Evolutionary conservation across 2,888 invertebrate genomes (phyloP), one percentile per base, ranked within the genome.

Genomic region (Epsilonema sp.): DNA sequence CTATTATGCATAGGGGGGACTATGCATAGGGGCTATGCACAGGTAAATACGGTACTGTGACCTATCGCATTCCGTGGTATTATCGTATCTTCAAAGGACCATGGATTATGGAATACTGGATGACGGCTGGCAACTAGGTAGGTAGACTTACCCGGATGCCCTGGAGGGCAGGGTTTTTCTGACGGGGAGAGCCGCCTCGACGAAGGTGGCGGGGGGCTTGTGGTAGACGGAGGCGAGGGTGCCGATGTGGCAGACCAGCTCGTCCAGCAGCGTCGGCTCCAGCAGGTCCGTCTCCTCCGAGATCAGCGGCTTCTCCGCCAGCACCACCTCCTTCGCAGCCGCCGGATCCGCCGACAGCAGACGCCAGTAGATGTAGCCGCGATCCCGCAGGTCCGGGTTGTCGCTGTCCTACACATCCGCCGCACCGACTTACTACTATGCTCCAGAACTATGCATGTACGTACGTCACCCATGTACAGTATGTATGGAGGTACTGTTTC

Each of bases 301-400:
- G 65, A 97, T 99, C 46, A 99, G 74, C 1, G 97, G 97, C 64
- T 97, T 97, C 68, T 99, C 97, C 0, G 97, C 94, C 42, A 97
- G 71, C 1, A 99, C 94, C 31, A 97, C 94, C 68, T 97, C 92
- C 66, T 97, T 97, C 22, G 97, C 97, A 1, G 97, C 97, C 3
- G 89, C 92, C 0, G 97, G 97, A 72, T 99, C 97, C 1, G 97
- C 97, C 36, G 92, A 94, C 26, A 97, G 73, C 46, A 97, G 74
- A 41, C 97, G 78, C 97, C 97, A 99, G 71, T 99, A 97, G 63
- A 97, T 97, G 69, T 94, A 97, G 42, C 97, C 97, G 53, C 97
- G 80, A 67, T 97, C 97, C 50, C 97, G 74, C 37, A 97, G 74
- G 67, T 97, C 97, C 0, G 97, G 97, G 71, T 99, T 97, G 67